A percentile compares a stretch with the other conserved stretches of the same genome.
phyloP scores from a whole-genome alignment of 2,113 vertebrate species.

The Ondatra zibethicus region DNA sequence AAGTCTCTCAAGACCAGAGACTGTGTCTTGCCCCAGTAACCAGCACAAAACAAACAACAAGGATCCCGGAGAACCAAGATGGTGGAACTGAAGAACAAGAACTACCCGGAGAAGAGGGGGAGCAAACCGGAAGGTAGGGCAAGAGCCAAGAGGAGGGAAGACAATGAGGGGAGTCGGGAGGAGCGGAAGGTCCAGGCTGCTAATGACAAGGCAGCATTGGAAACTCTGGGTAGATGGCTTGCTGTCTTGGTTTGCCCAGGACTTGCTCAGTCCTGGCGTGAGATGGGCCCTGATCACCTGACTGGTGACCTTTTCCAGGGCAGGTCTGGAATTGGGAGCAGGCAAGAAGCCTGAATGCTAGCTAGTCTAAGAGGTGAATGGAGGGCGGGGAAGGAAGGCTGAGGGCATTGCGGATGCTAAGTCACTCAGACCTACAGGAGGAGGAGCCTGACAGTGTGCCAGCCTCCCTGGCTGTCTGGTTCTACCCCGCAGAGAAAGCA shows the following conservation, averaged over 20 bases:
- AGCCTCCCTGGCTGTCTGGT: not conserved
- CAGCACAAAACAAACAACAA: not conserved
- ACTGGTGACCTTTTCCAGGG: not conserved
- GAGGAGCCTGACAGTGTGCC: not conserved
- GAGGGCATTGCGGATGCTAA: rapidly evolving
- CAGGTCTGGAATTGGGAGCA: not conserved
- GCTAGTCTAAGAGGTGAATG: not conserved
- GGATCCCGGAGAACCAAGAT: not conserved
- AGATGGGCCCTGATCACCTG: not conserved
- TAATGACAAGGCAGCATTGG: not conserved
- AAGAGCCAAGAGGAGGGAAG: not conserved
- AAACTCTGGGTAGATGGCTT: not conserved
- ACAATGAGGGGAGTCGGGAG: not conserved
- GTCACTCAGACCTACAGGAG: not conserved
- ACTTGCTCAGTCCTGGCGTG: not conserved
- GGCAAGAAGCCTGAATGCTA: no score
- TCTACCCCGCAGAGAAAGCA: not conserved
- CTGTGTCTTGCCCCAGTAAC: not conserved
- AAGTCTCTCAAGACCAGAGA: not conserved
- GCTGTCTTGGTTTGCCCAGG: not conserved
- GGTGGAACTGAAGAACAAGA: not conserved
- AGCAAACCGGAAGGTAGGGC: not conserved
- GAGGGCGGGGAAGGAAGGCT: not conserved
- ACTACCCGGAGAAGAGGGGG: not conserved
- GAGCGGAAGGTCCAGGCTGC: not conserved